phyloP scores from a whole-genome alignment of 2,888 invertebrate genomes.

The Xestobium rufovillosum region DNA sequence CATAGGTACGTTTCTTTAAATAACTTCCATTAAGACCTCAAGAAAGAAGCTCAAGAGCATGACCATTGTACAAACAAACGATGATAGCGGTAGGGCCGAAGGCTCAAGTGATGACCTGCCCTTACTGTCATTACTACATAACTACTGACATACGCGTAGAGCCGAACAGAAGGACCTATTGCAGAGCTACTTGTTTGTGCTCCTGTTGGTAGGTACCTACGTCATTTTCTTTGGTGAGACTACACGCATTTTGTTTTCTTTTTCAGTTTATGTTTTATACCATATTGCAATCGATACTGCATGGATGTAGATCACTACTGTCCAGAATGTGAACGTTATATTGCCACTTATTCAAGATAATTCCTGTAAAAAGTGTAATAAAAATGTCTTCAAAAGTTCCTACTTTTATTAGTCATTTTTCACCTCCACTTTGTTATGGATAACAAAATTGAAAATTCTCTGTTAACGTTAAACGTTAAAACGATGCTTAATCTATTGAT shows the following conservation, averaged over 20 bases:
- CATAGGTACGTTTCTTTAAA: too few relatives aligned
- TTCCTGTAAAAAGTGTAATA: neutral
- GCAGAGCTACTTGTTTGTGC: neutral
- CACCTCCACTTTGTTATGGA: too few relatives aligned
- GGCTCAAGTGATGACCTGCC: constrained; percentile 1
- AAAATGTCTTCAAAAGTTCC: too few relatives aligned
- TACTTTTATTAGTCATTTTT: too few relatives aligned
- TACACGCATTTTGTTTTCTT: too few relatives aligned
- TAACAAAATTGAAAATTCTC: too few relatives aligned
- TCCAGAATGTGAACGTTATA: constrained; percentile 27
- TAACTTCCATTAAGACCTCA: too few relatives aligned
- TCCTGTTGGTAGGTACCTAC: constrained; percentile 1
- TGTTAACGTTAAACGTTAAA: too few relatives aligned
- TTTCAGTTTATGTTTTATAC: constrained; percentile 26
- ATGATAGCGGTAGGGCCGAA: neutral
- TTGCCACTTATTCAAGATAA: constrained; percentile 21
- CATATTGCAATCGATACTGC: constrained; percentile 24
- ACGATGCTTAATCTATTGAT: too few relatives aligned
- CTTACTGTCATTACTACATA: neutral
- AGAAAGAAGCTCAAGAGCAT: too few relatives aligned
- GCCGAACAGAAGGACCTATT: constrained; percentile 1
- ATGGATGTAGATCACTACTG: constrained; percentile 29
- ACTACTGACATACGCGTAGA: neutral
- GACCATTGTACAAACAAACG: too few relatives aligned
- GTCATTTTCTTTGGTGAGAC: too few relatives aligned